These are phyloP conservation scores for Apoderus coryli DNA, from an alignment of 2,888 invertebrate genomes.

Conservation along the genomic window DNA sequence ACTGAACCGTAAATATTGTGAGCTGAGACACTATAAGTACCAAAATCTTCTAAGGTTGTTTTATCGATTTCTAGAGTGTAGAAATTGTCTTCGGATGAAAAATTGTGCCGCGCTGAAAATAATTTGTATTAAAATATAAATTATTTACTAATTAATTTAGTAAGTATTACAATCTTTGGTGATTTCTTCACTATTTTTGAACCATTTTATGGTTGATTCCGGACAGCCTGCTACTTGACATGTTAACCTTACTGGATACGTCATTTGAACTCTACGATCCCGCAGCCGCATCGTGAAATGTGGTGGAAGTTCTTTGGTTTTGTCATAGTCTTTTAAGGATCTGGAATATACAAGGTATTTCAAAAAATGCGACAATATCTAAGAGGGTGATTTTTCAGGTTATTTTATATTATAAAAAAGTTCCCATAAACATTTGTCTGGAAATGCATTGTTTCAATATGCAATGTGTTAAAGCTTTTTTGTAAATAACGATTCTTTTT, in stretches of 20 bases:
- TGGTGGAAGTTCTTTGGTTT: constrained; percentile 46
- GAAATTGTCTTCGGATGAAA: constrained; percentile 56
- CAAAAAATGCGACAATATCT: too few relatives aligned
- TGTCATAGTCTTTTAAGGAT: constrained; percentile 25
- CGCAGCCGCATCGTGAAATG: constrained; percentile 76
- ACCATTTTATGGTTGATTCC: constrained; percentile 66
- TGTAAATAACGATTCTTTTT: too few relatives aligned
- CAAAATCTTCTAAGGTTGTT: constrained; percentile 63
- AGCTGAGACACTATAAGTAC: constrained; percentile 65
- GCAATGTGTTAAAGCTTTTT: constrained; percentile 1
- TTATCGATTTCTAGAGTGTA: constrained; percentile 75
- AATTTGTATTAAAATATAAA: constrained; percentile 6
- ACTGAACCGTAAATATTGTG: constrained; percentile 71
- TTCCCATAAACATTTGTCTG: neutral
- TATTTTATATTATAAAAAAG: neutral
- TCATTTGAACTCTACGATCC: constrained; percentile 68
- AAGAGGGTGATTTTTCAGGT: too few relatives aligned
- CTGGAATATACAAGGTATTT: too few relatives aligned
- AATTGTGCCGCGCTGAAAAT: constrained; percentile 39
- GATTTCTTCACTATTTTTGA: constrained; percentile 57
- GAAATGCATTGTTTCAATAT: too few relatives aligned
- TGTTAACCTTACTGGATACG: constrained; percentile 71
- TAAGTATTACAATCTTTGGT: constrained; percentile 38
- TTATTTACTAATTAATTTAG: too few relatives aligned
- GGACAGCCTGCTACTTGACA: constrained; percentile 73